Evolutionary conservation across 2,888 invertebrate species (phyloP).

Genomic region (Bombylius discolor): DNA sequence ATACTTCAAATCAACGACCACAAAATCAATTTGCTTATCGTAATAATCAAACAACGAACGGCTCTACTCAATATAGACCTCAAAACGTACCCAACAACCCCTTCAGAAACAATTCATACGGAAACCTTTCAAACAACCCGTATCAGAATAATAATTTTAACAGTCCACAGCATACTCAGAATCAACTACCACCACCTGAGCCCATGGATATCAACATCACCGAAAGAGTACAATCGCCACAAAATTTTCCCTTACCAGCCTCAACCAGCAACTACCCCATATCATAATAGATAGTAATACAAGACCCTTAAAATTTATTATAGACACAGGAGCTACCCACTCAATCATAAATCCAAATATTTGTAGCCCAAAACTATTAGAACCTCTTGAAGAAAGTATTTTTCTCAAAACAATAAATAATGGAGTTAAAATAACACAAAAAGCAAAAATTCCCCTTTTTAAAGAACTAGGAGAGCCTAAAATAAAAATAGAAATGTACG

Average conservation of each 20-base stretch:
- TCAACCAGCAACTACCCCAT: not conserved
- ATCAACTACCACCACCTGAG: not conserved
- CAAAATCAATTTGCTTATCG: no score
- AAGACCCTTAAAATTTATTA: not conserved
- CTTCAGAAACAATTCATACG: no score
- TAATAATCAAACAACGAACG: no score
- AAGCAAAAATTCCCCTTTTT: conserved; percentile 1
- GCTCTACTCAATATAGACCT: no score
- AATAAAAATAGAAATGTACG: not conserved
- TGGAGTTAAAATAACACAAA: not conserved
- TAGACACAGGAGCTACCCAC: not conserved
- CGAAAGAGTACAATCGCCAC: not conserved
- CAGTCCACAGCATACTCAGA: no score
- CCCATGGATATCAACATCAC: not conserved
- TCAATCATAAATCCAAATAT: not conserved
- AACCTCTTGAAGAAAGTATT: not conserved
- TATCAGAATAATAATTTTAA: no score
- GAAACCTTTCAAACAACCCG: no score
- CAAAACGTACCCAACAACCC: no score
- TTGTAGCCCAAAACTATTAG: not conserved
- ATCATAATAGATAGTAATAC: not conserved
- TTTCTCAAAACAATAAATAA: not conserved
- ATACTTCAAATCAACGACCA: no score
- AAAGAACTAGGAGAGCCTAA: not conserved
- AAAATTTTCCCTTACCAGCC: conserved; percentile 4